A percentile compares a stretch with the other conserved stretches of the same genome.
phyloP scores from a whole-genome alignment of 2,888 invertebrate genomes.

The Deilephila elpenor region DNA sequence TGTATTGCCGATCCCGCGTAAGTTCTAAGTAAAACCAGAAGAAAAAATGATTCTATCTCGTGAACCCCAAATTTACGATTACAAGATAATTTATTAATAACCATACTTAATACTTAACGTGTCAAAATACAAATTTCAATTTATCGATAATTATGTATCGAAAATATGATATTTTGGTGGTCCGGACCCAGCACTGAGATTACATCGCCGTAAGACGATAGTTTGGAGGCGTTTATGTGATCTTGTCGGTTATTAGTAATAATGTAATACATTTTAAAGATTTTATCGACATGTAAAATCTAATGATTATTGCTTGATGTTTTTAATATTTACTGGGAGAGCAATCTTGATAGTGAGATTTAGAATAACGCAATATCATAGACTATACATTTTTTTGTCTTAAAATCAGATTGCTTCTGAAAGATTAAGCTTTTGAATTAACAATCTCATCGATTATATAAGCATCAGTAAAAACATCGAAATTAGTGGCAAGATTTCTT shows the following conservation, averaged over 20 bases:
- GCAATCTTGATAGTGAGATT: neutral
- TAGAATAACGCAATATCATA: too few species aligned
- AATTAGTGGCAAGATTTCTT: too few species aligned
- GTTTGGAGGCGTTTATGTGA: slow-evolving; percentile 5
- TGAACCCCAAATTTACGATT: too few species aligned
- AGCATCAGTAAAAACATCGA: too few species aligned
- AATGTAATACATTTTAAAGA: neutral
- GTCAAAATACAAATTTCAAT: slow-evolving; percentile 27
- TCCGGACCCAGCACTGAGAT: neutral
- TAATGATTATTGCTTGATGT: neutral
- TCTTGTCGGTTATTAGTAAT: neutral
- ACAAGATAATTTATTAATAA: neutral
- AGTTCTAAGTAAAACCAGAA: too few species aligned
- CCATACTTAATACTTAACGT: neutral
- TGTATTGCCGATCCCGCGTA: too few species aligned
- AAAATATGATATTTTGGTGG: slow-evolving; percentile 7
- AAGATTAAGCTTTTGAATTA: too few species aligned
- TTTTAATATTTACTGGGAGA: neutral
- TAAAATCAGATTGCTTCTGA: too few species aligned
- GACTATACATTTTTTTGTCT: too few species aligned
- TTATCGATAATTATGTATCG: slow-evolving; percentile 34
- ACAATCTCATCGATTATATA: too few species aligned
- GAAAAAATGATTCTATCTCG: too few species aligned
- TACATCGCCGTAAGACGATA: slow-evolving; percentile 12
- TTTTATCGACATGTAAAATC: neutral